Percentiles rank a stretch among this genome's conserved stretches.
Evolutionary conservation across 2,797 vertebrate genomes (phyloP).

Genomic region (Syngnathus rostellatus): DNA sequence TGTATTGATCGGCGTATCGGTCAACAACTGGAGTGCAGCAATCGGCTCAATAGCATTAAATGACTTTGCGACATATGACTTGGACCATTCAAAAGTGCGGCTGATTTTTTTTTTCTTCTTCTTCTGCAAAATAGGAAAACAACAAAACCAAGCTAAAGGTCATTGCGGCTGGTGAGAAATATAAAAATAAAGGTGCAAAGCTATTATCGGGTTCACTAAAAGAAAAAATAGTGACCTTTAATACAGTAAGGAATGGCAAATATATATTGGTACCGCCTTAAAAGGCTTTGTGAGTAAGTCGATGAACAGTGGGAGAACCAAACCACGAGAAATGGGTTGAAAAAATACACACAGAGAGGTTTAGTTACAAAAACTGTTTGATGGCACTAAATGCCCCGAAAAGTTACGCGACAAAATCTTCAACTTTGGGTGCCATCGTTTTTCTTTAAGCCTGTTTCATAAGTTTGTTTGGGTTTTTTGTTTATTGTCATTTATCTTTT

Average conservation of each 20-base stretch:
- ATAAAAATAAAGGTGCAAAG: conserved; percentile 40
- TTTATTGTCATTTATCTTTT: neutral
- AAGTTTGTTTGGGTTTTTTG: no score
- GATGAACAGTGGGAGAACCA: no score
- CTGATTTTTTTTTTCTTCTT: neutral
- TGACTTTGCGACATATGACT: neutral
- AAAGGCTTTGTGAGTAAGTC: neutral
- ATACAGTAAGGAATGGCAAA: neutral
- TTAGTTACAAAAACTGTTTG: no score
- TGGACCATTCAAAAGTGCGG: neutral
- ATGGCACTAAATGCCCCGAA: no score
- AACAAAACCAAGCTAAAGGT: neutral
- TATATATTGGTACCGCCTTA: neutral
- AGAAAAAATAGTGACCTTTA: conserved; percentile 44
- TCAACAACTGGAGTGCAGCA: neutral
- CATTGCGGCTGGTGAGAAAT: conserved; percentile 5
- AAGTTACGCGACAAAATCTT: no score
- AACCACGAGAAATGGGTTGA: neutral
- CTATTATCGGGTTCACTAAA: conserved; percentile 37
- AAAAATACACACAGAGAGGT: neutral
- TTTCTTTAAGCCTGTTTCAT: no score
- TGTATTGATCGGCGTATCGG: neutral
- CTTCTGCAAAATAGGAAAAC: neutral
- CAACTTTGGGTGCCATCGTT: no score
- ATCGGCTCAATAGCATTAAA: neutral